A percentile compares a stretch with the other conserved stretches of the same genome.
Conservation (phyloP, 2,888 invertebrate species). For the Sepioteuthis lessoniana region DNA sequence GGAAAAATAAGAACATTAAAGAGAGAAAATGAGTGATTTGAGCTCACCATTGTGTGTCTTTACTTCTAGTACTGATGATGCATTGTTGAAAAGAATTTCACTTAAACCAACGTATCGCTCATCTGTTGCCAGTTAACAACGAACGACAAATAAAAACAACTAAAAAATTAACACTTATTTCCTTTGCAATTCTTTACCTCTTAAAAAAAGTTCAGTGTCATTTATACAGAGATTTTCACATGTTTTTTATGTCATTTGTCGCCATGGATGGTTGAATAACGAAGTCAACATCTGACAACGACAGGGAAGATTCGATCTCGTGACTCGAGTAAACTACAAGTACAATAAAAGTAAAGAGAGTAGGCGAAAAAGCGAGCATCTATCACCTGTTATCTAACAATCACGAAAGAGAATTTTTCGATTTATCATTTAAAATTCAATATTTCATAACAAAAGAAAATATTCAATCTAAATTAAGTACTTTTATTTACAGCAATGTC, state of each 20-base stretch:
- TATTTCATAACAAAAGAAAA: too few species aligned
- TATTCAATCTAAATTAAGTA: too few species aligned
- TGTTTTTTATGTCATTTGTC: not conserved
- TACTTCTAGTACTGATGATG: not conserved
- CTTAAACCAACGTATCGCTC: not conserved
- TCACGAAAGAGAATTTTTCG: too few species aligned
- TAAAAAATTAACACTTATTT: not conserved
- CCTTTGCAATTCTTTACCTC: not conserved
- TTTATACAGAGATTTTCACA: not conserved
- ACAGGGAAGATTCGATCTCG: slow-evolving; percentile 12
- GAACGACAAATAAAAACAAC: not conserved
- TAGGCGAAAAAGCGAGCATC: not conserved
- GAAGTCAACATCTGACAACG: not conserved
- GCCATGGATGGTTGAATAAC: not conserved
- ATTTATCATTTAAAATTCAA: too few species aligned
- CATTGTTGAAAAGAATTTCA: not conserved
- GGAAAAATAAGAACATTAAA: not conserved
- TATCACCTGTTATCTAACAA: not conserved
- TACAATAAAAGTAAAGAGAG: not conserved
- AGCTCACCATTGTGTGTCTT: not conserved
- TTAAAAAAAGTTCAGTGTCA: not conserved
- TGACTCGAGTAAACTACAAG: not conserved
- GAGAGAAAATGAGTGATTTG: not conserved
- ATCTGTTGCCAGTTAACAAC: not conserved
- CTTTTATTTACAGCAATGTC: too few species aligned